These are phyloP conservation scores for Drosophila kanapiae DNA, from an alignment of 1,140 invertebrate genomes.

Conservation along the genomic window DNA sequence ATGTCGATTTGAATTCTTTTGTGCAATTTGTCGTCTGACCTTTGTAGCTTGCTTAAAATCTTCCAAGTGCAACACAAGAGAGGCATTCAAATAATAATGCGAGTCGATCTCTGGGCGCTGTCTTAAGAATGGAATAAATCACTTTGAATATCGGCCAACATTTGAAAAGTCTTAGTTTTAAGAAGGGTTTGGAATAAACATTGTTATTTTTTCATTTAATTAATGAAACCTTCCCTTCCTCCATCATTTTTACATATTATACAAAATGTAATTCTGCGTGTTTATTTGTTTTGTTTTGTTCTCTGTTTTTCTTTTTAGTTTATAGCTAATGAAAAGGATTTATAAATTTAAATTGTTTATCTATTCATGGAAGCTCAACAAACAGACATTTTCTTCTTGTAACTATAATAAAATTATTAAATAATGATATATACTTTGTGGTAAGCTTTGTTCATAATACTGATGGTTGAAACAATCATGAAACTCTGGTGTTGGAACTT, in stretches of 20 bases:
- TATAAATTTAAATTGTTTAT: conserved; percentile 41
- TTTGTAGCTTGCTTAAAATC: conserved; percentile 6
- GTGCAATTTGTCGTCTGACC: conserved; percentile 19
- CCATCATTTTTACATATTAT: conserved; percentile 8
- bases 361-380: conserved; percentile 41
- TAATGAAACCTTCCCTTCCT: conserved; percentile 19
- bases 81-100: conserved; percentile 2
- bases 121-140: conserved; percentile 1
- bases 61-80: conserved; percentile 12
- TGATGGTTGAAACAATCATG: conserved; percentile 15
- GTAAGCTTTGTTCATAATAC: conserved; percentile 17
- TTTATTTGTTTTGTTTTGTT: conserved; percentile 1
- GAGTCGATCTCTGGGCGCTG: neutral
- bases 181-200: conserved; percentile 1
- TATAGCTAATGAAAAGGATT: conserved; percentile 22
- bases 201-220: conserved; percentile 8
- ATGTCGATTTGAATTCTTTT: conserved; percentile 42
- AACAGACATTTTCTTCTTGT: conserved; percentile 14
- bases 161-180: neutral
- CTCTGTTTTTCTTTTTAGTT: neutral
- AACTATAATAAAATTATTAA: conserved; percentile 2
- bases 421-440: conserved; percentile 8
- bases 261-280: conserved; percentile 1
- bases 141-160: conserved; percentile 1
- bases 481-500: conserved; percentile 7